Evolutionary conservation across 35 echinoderm and acorn worm species (phyloP).

Genomic region (Apostichopus californicus): DNA sequence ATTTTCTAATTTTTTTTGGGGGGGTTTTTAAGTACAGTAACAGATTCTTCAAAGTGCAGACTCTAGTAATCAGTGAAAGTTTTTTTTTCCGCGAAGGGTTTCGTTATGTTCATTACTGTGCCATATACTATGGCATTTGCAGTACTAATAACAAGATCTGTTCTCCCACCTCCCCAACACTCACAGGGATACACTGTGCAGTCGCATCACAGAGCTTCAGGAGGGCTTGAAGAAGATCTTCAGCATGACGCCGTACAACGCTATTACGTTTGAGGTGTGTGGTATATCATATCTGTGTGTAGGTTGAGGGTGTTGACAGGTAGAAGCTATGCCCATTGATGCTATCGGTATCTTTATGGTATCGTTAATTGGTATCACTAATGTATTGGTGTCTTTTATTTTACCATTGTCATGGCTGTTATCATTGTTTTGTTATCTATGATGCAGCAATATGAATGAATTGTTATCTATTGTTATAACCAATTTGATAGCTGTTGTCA

Average conservation of each 20-base stretch:
- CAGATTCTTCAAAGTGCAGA: no score
- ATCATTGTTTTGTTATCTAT: background rate
- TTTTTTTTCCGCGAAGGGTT: no score
- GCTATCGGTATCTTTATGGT: no score
- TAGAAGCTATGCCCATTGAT: no score
- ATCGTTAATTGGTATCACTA: background rate
- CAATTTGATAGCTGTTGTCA: background rate
- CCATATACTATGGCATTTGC: background rate
- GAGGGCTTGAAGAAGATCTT: slow-evolving; percentile 91
- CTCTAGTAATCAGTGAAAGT: background rate
- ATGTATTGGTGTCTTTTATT: background rate
- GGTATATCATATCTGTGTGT: background rate
- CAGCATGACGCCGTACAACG: slow-evolving; percentile 94
- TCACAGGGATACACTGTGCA: slow-evolving; percentile 87
- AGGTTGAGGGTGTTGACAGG: no score
- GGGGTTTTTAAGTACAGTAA: no score
- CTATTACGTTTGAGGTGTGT: slow-evolving; percentile 90
- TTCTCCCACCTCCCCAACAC: background rate
- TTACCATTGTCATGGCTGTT: background rate
- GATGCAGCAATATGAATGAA: background rate
- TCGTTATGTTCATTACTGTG: no score
- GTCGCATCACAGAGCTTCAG: slow-evolving; percentile 81
- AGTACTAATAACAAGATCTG: background rate
- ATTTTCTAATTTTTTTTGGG: no score
- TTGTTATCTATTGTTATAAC: background rate